Conservation (phyloP, 1,140 invertebrate species). For the Danaus plexippus region DNA sequence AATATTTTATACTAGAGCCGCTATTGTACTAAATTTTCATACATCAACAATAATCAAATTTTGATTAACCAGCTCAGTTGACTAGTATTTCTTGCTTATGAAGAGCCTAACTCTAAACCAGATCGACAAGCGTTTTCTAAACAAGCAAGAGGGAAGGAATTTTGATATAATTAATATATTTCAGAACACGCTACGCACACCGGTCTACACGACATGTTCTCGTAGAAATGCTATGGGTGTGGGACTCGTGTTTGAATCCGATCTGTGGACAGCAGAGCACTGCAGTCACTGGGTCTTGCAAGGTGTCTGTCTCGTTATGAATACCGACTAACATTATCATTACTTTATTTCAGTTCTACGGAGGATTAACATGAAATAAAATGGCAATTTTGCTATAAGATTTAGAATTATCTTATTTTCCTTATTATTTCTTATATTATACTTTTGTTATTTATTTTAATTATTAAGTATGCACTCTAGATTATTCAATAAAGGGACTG, state of each 20-base stretch:
- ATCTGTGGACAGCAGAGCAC: conserved; percentile 85
- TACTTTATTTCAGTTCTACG: background rate
- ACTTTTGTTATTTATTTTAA: conserved; percentile 1
- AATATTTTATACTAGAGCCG: no score
- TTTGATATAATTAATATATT: conserved; percentile 1
- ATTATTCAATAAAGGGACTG: background rate
- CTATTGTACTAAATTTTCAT: no score
- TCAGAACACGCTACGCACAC: conserved; percentile 87
- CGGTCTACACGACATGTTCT: conserved; percentile 89
- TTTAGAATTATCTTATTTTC: conserved; percentile 1
- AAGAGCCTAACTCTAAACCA: no score
- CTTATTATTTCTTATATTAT: conserved; percentile 3
- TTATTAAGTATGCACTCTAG: no score
- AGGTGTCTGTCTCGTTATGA: conserved; percentile 88
- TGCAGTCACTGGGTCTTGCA: conserved; percentile 90
- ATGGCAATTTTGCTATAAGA: no score
- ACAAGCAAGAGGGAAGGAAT: no score
- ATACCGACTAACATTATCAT: conserved; percentile 76
- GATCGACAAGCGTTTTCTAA: no score
- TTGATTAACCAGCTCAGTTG: no score
- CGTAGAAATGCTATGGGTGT: conserved; percentile 90
- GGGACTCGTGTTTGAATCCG: conserved; percentile 91
- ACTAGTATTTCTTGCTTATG: no score
- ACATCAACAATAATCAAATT: no score
- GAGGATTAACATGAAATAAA: no score